Percentiles rank a stretch among this genome's conserved stretches.
phyloP scores from a whole-genome alignment of 2,888 invertebrate species.

The Polydrusus tereticollis region DNA sequence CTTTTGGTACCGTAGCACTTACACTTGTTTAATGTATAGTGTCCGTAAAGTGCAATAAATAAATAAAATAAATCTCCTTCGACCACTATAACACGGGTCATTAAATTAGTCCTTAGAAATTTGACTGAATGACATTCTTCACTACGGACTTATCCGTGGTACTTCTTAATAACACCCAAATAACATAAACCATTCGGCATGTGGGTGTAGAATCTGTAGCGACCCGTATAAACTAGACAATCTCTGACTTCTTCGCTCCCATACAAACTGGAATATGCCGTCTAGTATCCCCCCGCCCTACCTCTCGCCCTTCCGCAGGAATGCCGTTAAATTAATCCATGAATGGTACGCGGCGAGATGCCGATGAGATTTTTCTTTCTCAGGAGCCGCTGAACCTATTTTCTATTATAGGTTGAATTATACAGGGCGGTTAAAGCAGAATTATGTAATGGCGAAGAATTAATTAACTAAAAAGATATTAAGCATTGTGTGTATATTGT shows the following conservation, averaged over 20 bases:
- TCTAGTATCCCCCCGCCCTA: constrained; percentile 1
- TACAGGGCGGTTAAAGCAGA: constrained; percentile 1
- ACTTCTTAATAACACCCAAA: no score
- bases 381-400: constrained; percentile 32
- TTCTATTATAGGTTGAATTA: constrained; percentile 25
- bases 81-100: no score
- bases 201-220: neutral
- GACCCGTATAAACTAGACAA: constrained; percentile 3
- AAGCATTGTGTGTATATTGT: neutral
- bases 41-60: no score
- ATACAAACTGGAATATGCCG: constrained; percentile 24
- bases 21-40: no score
- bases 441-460: neutral
- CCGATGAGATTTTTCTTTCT: constrained; percentile 30
- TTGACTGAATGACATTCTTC: no score
- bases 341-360: constrained; percentile 34
- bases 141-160: no score
- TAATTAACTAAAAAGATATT: neutral
- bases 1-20: no score
- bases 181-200: neutral
- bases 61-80: no score
- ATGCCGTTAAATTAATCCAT: constrained; percentile 41
- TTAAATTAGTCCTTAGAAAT: no score
- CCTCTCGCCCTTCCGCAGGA: constrained; percentile 2
- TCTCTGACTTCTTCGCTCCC: constrained; percentile 13